Percentiles rank a stretch among this genome's conserved stretches.
Conservation (phyloP, 2,888 invertebrate species). For the Caenorhabditis becei region DNA sequence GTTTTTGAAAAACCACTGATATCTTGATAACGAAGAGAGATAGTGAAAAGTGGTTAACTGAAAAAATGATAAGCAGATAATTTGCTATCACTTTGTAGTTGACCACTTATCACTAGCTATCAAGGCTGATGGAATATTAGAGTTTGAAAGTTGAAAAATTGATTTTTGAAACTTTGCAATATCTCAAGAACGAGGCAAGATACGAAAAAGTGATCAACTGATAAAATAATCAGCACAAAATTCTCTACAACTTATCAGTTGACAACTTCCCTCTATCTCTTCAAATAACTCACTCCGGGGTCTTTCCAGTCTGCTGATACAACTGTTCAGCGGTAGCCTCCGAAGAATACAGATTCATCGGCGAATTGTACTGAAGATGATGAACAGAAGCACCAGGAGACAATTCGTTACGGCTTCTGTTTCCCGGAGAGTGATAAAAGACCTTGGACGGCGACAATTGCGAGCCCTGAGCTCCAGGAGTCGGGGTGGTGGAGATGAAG, state of each 20-base stretch:
- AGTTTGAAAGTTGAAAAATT: neutral
- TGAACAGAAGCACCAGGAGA: constrained; percentile 74
- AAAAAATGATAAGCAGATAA: too few relatives aligned
- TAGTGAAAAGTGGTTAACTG: too few relatives aligned
- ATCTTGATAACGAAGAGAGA: too few relatives aligned
- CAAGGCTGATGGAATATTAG: too few relatives aligned
- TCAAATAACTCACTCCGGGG: constrained; percentile 55
- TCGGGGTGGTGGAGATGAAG: constrained; percentile 62
- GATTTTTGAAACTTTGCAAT: neutral
- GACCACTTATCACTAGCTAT: too few relatives aligned
- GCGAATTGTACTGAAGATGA: constrained; percentile 81
- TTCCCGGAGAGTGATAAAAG: constrained; percentile 69
- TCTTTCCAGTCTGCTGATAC: constrained; percentile 73
- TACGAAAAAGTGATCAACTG: too few relatives aligned
- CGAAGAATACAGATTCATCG: constrained; percentile 77
- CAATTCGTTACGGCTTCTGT: constrained; percentile 71
- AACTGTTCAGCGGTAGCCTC: constrained; percentile 78
- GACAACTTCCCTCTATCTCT: neutral
- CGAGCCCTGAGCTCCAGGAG: neutral
- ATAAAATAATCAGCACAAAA: too few relatives aligned
- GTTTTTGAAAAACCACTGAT: neutral
- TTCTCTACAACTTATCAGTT: too few relatives aligned
- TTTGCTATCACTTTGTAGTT: too few relatives aligned
- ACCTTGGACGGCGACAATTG: constrained; percentile 50
- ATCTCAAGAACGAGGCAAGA: too few relatives aligned